A percentile compares a stretch with the other conserved stretches of the same genome.
These are phyloP conservation scores for Torymus texanus DNA, from an alignment of 2,888 invertebrate species.

Conservation along the genomic window DNA sequence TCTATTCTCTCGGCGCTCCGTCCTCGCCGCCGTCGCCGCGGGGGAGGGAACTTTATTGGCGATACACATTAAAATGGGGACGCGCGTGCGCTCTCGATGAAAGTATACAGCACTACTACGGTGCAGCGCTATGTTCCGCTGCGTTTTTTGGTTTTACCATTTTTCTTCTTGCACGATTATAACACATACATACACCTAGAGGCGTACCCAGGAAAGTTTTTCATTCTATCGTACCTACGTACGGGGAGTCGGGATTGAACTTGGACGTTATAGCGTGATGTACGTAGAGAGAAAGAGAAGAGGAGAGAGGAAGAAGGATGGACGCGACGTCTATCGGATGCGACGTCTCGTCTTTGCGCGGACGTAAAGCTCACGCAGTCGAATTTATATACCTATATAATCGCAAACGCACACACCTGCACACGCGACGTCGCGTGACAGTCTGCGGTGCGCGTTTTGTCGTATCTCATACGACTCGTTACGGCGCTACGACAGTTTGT, in stretches of 20 bases:
- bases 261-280: no score
- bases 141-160: constrained; percentile 6
- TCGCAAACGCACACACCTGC: not conserved
- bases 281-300: no score
- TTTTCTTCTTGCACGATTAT: constrained; percentile 10
- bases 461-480: no score
- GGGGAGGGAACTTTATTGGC: not conserved
- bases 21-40: not conserved
- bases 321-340: not conserved
- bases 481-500: not conserved
- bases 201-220: constrained; percentile 39
- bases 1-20: not conserved
- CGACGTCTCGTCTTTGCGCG: constrained; percentile 29
- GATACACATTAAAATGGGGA: not conserved
- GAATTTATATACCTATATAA: not conserved
- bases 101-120: constrained; percentile 33
- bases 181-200: constrained; percentile 41
- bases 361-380: not conserved
- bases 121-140: not conserved
- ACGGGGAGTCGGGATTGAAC: no score
- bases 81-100: not conserved
- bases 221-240: constrained; percentile 2
- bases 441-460: no score
- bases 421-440: no score
- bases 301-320: no score